Base-by-base conservation (phyloP, 1,140 invertebrate genomes). In the Penaeus vannamei region DNA sequence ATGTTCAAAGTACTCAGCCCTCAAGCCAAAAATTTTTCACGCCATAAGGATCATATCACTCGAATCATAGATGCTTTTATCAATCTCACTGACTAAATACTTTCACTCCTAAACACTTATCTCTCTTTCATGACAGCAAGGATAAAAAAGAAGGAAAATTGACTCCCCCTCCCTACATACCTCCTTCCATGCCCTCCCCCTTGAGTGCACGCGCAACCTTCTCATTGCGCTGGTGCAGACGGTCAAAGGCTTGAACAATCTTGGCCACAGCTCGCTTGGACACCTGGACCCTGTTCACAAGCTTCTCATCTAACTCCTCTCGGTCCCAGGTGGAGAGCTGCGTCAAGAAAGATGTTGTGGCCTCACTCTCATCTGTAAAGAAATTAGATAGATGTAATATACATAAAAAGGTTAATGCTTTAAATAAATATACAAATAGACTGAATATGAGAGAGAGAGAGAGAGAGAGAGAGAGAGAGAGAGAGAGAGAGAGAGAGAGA, bases 301-400 rank as follows among this genome's bases (percentile, higher is more conserved):
- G 94, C 93, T 98, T 98, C 91, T 98, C 98, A 93, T 99, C 98
- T 84, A 99, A 93, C 93, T 99, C 98, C 92, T 98, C 97, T 92
- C 98, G 98, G 93, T 99, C 98, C 98, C 98, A 99, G 20, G 98
- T 98, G 36, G 98, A 98, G n/a, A 99, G 93, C 92, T 98, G 97
- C 93, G 98, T 97, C 26, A 99, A 94, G 93, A 99, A 99, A 60
- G 98, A 98, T 64, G 97, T 99, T 17, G 98, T 98, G 1, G 98
- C 98, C 94, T 98, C 97, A 94, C 97, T 98, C 93, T 99, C 98
- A 95, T 99, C 97, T 98, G 92, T 77, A 95, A 92, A 80, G 60
- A 89, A 82, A 84, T 72, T 61, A 29, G 69, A 61, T 87, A 86
- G 64, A 84, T 60, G 8, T 32, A 1, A 42, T 53, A n/a, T 80